Conservation (phyloP, 2,888 invertebrate species). For the Lumbricus terrestris region DNA sequence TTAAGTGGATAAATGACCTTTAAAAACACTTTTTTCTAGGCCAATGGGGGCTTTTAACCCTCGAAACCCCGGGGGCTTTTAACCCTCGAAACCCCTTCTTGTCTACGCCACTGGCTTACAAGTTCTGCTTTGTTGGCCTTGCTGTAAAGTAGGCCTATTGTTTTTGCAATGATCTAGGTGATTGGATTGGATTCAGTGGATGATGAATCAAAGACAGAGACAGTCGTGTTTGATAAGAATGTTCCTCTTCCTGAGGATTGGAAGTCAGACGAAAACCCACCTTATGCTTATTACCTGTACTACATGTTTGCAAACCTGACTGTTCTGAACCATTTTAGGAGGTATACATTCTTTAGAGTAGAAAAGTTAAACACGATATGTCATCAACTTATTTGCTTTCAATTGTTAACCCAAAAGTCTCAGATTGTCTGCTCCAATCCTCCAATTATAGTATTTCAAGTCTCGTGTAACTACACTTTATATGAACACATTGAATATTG, state of each 20-base stretch:
- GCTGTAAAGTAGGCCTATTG: background rate
- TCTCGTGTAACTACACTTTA: too few relatives aligned
- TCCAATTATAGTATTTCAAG: too few relatives aligned
- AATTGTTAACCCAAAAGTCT: too few relatives aligned
- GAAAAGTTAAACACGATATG: too few relatives aligned
- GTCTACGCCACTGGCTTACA: background rate
- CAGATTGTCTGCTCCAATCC: background rate
- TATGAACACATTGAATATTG: too few relatives aligned
- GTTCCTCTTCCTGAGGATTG: slow-evolving; percentile 74
- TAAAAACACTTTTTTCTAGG: too few relatives aligned
- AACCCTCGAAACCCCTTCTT: too few relatives aligned
- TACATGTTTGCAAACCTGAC: slow-evolving; percentile 97
- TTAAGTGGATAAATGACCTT: too few relatives aligned
- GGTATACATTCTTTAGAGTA: slow-evolving; percentile 41
- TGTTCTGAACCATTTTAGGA: slow-evolving; percentile 89
- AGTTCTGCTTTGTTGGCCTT: background rate
- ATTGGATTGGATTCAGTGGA: slow-evolving; percentile 98
- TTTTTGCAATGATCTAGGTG: slow-evolving; percentile 72
- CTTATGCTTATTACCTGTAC: slow-evolving; percentile 96
- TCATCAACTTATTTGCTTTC: too few relatives aligned
- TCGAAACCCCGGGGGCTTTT: too few relatives aligned
- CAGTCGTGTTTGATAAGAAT: slow-evolving; percentile 79
- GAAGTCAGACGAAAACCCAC: slow-evolving; percentile 89
- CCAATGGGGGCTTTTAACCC: too few relatives aligned
- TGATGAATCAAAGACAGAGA: slow-evolving; percentile 98